Conservation (phyloP, 2,888 invertebrate species). For the Brachylomia viminalis region DNA sequence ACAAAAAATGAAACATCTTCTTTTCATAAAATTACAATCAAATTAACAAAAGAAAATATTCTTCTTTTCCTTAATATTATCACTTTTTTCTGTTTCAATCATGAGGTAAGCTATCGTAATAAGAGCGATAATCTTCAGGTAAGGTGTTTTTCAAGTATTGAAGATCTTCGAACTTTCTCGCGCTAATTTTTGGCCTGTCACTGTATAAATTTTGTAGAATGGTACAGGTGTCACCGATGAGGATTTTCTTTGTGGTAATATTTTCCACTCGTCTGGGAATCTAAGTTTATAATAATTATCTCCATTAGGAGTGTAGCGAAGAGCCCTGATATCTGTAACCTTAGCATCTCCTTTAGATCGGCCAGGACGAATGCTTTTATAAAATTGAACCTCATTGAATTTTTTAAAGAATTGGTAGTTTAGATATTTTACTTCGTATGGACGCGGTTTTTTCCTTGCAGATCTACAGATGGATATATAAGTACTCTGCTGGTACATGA, state of each 20-base stretch:
- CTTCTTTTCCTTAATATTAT: conserved; percentile 9
- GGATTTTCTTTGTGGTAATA: conserved; percentile 23
- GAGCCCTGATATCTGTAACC: conserved; percentile 32
- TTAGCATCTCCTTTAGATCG: conserved; percentile 32
- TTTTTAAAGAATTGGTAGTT: conserved; percentile 24
- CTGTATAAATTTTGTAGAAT: conserved; percentile 14
- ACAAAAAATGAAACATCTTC: conserved; percentile 6
- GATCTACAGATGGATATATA: conserved; percentile 11
- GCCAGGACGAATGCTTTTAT: conserved; percentile 28
- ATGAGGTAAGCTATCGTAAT: conserved; percentile 3
- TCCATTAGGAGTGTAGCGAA: conserved; percentile 16
- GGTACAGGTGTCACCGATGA: conserved; percentile 7
- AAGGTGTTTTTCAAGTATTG: conserved; percentile 10
- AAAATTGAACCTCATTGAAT: conserved; percentile 18
- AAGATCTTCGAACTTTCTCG: conserved; percentile 15
- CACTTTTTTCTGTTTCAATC: conserved; percentile 1
- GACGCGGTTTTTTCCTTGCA: conserved; percentile 11
- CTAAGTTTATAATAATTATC: conserved; percentile 14
- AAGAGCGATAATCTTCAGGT: conserved; percentile 6
- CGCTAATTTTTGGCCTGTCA: conserved; percentile 1
- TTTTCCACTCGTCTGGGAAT: conserved; percentile 24
- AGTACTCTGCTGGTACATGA: conserved; percentile 10
- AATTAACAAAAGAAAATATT: conserved; percentile 3
- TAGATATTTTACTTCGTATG: conserved; percentile 21
- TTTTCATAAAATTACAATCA: conserved; percentile 7